Evolutionary conservation across 2,797 vertebrate genomes (phyloP).

Genomic region (Triplophysa yarkandensis): DNA sequence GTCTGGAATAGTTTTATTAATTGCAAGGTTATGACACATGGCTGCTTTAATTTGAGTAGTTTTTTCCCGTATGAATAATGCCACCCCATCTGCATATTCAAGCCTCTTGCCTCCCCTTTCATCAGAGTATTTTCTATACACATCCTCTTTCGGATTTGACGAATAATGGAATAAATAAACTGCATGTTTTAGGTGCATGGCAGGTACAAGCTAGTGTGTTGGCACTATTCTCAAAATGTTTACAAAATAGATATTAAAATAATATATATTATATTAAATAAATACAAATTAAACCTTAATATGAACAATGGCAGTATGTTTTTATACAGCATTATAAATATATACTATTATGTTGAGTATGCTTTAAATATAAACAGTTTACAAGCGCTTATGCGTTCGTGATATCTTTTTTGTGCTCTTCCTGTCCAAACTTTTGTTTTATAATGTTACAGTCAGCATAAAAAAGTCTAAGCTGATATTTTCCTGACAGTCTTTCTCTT

Average conservation of each 20-base stretch:
- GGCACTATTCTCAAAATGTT: too few relatives aligned
- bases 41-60: neutral
- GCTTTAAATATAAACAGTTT: too few relatives aligned
- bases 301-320: too few relatives aligned
- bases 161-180: neutral
- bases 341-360: too few relatives aligned
- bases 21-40: constrained; percentile 65
- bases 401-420: constrained; percentile 55
- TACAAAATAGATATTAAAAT: too few relatives aligned
- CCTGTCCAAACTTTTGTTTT: constrained; percentile 70
- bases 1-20: constrained; percentile 20
- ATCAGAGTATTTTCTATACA: neutral
- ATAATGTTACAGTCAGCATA: constrained; percentile 56
- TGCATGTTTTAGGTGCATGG: neutral
- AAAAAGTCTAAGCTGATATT: constrained; percentile 7
- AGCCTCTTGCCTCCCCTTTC: neutral
- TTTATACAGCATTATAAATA: too few relatives aligned
- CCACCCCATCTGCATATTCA: neutral
- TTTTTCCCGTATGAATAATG: neutral
- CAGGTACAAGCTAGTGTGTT: too few relatives aligned
- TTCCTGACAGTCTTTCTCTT: constrained; percentile 26
- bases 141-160: neutral
- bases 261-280: too few relatives aligned
- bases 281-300: too few relatives aligned
- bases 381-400: too few relatives aligned